Base-by-base conservation (phyloP, 1,140 invertebrate species). In the Armadillidium nasatum region DNA sequence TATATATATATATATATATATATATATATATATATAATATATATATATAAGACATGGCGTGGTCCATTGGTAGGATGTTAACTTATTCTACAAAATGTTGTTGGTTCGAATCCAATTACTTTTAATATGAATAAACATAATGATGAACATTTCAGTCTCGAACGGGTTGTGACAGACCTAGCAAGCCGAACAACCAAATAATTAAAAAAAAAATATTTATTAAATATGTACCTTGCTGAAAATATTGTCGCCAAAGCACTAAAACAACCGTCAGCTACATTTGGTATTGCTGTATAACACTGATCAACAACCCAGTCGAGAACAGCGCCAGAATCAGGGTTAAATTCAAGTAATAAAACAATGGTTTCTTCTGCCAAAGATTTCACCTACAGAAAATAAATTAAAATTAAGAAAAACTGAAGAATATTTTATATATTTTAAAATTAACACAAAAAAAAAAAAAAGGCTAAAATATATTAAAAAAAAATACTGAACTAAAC, bases 261-360 rank as follows among this genome's bases (percentile, higher is more conserved):
- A 84, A 99, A 99, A 84, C 96, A 98, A 0, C 94, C 93, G 84
- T 98, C 95, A 9, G 96, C 95, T 22, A 98, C 94, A 78, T 92
- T 89, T 10, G 92, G 89, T 7, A 89, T 85, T 4, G 94, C 95
- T 0, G 95, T 99, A 83, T 97, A 99, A 85, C 97, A 99, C 71
- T 95, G 90, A 86, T 98, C 94, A 22, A 99, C 95, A 0, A 96
- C 92, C 96, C 96, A 99, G 85, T 99, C 97, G 7, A 99, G 86
- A 15, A 99, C 86, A 4, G 93, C 89, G 0, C 95, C 94, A 74
- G 93, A 92, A 84, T 99, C 96, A 0, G 96, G 92, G 87, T 99
- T 99, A 80, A 94, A 95, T 86, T 99, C 96, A 69, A 99, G 85
- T 33, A 99, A 85, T 44, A 98, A 85, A 0, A 98, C 93, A 10